Evolutionary conservation across 2,113 vertebrate species (phyloP).

Genomic region (Sorex fumeus): DNA sequence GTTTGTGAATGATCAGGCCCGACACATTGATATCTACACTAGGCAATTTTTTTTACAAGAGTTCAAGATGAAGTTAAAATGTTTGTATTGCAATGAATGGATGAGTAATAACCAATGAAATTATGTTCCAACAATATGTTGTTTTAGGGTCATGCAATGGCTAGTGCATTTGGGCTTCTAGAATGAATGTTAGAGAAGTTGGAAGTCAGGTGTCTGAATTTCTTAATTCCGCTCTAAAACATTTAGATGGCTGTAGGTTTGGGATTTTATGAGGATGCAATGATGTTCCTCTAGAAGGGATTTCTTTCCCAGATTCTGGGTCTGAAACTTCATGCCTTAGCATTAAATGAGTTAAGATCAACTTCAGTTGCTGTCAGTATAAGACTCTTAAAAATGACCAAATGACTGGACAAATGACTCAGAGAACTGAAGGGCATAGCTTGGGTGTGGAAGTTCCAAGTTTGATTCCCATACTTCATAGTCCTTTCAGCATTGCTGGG

Average conservation of each 20-base stretch:
- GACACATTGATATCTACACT: background rate
- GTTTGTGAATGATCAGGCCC: conserved; percentile 18
- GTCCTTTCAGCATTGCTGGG: too few relatives aligned
- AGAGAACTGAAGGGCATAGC: too few relatives aligned
- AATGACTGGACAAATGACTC: too few relatives aligned
- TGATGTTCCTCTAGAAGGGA: background rate
- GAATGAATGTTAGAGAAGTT: background rate
- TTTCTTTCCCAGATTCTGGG: conserved; percentile 17
- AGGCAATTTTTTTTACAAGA: background rate
- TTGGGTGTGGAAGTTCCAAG: too few relatives aligned
- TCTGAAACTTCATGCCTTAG: conserved; percentile 17
- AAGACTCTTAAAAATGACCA: background rate
- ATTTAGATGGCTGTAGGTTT: background rate
- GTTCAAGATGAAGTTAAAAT: conserved; percentile 9
- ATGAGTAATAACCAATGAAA: background rate
- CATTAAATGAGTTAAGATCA: conserved; percentile 34
- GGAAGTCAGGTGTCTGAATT: background rate
- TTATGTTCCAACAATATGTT: background rate
- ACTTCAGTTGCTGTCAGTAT: background rate
- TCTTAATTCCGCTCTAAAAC: background rate
- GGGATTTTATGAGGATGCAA: background rate
- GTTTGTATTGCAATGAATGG: conserved; percentile 3
- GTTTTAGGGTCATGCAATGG: background rate
- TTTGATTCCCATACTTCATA: too few relatives aligned
- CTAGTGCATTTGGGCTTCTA: background rate